These are phyloP conservation scores for Rhingia rostrata DNA, from an alignment of 2,888 invertebrate genomes.

Conservation along the genomic window DNA sequence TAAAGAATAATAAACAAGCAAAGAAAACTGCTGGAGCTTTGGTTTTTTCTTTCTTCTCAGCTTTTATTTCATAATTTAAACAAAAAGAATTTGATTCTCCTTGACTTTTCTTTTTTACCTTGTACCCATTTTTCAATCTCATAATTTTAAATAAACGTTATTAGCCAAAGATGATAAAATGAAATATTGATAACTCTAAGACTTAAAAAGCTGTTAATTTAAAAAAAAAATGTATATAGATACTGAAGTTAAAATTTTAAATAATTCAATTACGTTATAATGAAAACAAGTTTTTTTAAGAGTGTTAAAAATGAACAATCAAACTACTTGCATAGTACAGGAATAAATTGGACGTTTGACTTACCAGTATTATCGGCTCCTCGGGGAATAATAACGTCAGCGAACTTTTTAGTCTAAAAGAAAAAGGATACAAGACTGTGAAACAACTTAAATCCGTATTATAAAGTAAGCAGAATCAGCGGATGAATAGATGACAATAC, in stretches of 20 bases:
- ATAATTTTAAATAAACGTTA: constrained; percentile 22
- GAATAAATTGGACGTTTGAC: constrained; percentile 76
- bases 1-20: constrained; percentile 85
- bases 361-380: constrained; percentile 98
- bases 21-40: constrained; percentile 76
- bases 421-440: neutral
- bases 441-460: neutral
- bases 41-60: constrained; percentile 69
- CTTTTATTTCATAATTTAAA: constrained; percentile 48
- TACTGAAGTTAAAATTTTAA: constrained; percentile 24
- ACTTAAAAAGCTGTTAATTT: constrained; percentile 63
- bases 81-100: constrained; percentile 16
- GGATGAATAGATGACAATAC: too few species aligned
- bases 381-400: constrained; percentile 99
- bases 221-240: constrained; percentile 17
- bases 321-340: constrained; percentile 76
- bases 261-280: constrained; percentile 28
- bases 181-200: constrained; percentile 49
- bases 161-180: constrained; percentile 63
- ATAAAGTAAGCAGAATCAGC: too few species aligned
- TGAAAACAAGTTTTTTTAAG: constrained; percentile 18
- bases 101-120: constrained; percentile 27
- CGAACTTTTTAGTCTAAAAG: constrained; percentile 98
- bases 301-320: constrained; percentile 64
- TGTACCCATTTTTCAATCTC: constrained; percentile 24